These are phyloP conservation scores for Megastigmus dorsalis DNA, from an alignment of 2,888 invertebrate species.

Conservation along the genomic window DNA sequence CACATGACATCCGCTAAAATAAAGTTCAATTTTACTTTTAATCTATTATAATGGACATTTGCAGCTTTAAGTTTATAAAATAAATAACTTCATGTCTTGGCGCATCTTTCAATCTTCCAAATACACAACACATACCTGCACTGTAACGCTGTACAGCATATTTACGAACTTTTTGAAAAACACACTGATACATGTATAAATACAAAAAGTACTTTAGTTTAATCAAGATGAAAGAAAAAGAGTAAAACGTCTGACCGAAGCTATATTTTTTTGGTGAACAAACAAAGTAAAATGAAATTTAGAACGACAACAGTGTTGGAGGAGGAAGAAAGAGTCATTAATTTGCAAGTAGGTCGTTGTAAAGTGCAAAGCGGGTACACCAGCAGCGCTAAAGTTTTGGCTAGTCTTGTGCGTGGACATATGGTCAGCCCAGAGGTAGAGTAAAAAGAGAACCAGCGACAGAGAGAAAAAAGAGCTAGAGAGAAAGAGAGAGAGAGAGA, in stretches of 20 bases:
- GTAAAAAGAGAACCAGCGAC: neutral
- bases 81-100: too few relatives aligned
- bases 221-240: neutral
- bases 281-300: conserved; percentile 15
- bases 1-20: too few relatives aligned
- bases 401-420: conserved; percentile 42
- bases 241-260: too few relatives aligned
- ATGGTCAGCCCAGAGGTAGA: conserved; percentile 38
- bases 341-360: conserved; percentile 50
- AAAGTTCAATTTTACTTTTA: too few relatives aligned
- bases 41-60: too few relatives aligned
- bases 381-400: conserved; percentile 18
- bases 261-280: neutral
- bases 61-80: too few relatives aligned
- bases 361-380: conserved; percentile 34
- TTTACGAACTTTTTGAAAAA: neutral
- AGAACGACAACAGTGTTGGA: neutral
- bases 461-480: conserved; percentile 35
- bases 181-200: too few relatives aligned
- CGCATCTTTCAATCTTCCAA: too few relatives aligned
- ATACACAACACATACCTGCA: too few relatives aligned
- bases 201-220: neutral
- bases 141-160: too few relatives aligned
- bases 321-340: conserved; percentile 37
- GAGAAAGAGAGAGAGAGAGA: conserved; percentile 1